Evolutionary conservation across 53 echinoderm and acorn worm species (phyloP), one percentile per base, ranked within the genome.

Genomic region (Echinometra lucunter): DNA sequence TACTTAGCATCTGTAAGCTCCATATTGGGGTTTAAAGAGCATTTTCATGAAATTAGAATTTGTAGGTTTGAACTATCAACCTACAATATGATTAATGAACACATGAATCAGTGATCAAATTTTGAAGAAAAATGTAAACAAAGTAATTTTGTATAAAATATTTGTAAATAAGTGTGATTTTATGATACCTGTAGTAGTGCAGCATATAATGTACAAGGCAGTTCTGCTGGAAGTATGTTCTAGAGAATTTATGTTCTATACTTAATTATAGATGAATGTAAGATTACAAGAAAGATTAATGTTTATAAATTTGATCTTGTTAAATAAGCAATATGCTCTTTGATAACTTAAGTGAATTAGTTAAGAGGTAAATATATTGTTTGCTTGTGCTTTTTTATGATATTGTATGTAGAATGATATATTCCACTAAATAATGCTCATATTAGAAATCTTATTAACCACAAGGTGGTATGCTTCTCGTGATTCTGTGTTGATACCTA

Each of bases 301-400:
- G 45, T 91, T 45, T 69, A 91, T 69, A 44, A 70, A 66, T 91
- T 69, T 45, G 92, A 75, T 92, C 57, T 16, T 53, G 56, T 92
- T 49, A 35, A 44, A 45, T 23, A 92, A 92, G 72, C 92, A 92
- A 92, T 92, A 92, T 92, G 92, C 44, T 92, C 70, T 92, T 92
- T 70, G 67, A 92, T 91, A 44, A 90, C 66, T 58, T 37, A 70
- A 92, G 53, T 92, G 80, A 92, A 75, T 42, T 74, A 55, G 49
- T 92, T 75, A 92, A 92, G 35, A 53, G 57, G 80, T 92, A 92
- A 94, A 94, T 58, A 94, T 93, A 93, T 93, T 63, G 85, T 57
- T 94, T 94, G 85, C 85, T 82, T 94, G 94, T 94, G 94, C 85
- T 93, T 94, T 94, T 94, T 66, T 94, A 94, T 94, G 85, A 94